Evolutionary conservation across 2,113 vertebrate species (phyloP).

Genomic region (Machaerirhynchus nigripectus): DNA sequence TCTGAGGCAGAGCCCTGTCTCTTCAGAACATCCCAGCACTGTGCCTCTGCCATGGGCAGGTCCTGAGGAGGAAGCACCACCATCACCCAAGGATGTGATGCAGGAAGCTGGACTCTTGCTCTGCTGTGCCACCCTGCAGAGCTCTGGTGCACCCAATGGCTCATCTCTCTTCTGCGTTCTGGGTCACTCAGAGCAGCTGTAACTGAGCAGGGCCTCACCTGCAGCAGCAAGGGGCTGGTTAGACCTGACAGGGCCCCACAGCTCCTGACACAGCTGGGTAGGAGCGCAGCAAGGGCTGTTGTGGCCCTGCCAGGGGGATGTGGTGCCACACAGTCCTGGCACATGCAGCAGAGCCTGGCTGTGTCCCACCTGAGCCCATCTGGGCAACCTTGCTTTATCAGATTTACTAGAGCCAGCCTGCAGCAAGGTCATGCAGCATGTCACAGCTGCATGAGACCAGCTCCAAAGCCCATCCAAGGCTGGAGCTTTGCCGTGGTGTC

Average conservation of each 20-base stretch:
- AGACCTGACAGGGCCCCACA: not conserved
- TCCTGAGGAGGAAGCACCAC: not conserved
- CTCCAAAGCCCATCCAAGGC: not conserved
- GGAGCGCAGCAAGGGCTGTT: not conserved
- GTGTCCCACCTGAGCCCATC: not conserved
- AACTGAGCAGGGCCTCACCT: not conserved
- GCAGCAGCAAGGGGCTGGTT: not conserved
- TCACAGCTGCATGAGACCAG: rapidly evolving
- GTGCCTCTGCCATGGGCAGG: rapidly evolving
- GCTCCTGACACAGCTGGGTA: not conserved
- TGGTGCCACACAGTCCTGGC: not conserved
- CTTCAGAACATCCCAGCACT: not conserved
- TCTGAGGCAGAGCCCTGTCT: not conserved
- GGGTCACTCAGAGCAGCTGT: not conserved
- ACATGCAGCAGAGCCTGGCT: not conserved
- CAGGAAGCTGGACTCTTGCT: not conserved
- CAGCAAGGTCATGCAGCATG: not conserved
- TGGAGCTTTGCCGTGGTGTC: not conserved
- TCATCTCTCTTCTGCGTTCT: not conserved
- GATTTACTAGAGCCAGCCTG: not conserved
- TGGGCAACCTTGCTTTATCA: not conserved
- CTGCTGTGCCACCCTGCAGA: not conserved
- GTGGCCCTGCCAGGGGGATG: not conserved
- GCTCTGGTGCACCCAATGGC: not conserved
- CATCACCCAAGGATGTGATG: rapidly evolving